Percentiles rank a stretch among this genome's conserved stretches.
Evolutionary conservation across 2,797 vertebrate genomes (phyloP).

Genomic region (Psittacula echo): DNA sequence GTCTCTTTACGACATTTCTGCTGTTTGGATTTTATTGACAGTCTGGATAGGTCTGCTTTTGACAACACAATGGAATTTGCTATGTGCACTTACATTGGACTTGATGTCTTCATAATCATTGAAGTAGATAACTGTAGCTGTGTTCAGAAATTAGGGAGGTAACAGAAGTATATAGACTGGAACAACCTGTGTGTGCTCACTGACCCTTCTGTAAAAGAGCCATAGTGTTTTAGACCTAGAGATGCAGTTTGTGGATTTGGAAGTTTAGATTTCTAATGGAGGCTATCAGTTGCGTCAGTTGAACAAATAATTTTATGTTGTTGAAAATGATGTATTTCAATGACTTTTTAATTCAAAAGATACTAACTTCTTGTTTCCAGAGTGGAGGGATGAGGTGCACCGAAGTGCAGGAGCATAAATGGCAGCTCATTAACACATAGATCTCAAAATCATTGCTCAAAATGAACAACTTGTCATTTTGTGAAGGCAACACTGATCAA

Average conservation of each 20-base stretch:
- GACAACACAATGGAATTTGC: background rate
- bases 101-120: background rate
- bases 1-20: background rate
- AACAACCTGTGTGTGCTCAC: background rate
- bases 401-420: background rate
- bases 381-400: background rate
- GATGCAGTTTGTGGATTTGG: background rate
- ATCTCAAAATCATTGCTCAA: background rate
- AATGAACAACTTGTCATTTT: background rate
- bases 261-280: background rate
- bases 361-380: background rate
- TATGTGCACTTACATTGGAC: background rate
- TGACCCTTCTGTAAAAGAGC: background rate
- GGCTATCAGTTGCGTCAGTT: background rate
- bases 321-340: background rate
- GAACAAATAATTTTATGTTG: background rate
- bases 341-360: background rate
- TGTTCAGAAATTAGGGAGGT: background rate
- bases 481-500: background rate
- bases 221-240: background rate
- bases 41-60: background rate
- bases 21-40: background rate
- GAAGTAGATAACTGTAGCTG: background rate
- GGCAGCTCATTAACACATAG: background rate
- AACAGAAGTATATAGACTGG: background rate